Conservation (phyloP, 2,113 vertebrate genomes). For the Sardina pilchardus region DNA sequence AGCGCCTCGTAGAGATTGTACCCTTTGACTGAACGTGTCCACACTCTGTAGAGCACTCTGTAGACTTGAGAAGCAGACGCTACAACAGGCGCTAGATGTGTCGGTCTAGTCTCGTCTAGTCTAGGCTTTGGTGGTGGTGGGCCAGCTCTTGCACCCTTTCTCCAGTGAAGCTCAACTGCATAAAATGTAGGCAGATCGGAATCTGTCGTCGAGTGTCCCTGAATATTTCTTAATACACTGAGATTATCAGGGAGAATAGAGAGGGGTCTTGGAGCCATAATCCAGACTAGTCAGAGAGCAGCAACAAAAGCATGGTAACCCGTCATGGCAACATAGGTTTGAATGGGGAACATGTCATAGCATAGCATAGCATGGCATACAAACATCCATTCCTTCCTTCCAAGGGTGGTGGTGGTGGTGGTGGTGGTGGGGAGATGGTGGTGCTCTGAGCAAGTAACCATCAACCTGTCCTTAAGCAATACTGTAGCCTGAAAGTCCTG, state of each 20-base stretch:
- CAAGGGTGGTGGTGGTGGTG: background rate
- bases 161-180: background rate
- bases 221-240: background rate
- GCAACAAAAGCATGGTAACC: background rate
- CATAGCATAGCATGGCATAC: background rate
- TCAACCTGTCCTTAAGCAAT: background rate
- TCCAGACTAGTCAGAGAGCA: background rate
- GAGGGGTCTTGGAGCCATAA: background rate
- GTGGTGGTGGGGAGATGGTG: background rate
- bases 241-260: background rate
- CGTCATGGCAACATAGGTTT: background rate
- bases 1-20: background rate
- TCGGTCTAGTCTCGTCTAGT: background rate
- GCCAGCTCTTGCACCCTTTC: background rate
- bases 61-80: background rate
- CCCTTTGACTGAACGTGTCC: background rate
- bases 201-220: background rate
- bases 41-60: background rate
- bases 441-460: background rate
- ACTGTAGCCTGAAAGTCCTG: constrained; percentile 13
- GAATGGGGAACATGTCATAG: background rate
- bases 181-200: background rate
- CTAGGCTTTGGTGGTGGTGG: background rate
- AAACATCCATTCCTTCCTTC: background rate
- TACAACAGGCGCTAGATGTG: background rate